These are phyloP conservation scores for Pyrrhosoma nymphula DNA, from an alignment of 2,888 invertebrate species.

Conservation along the genomic window DNA sequence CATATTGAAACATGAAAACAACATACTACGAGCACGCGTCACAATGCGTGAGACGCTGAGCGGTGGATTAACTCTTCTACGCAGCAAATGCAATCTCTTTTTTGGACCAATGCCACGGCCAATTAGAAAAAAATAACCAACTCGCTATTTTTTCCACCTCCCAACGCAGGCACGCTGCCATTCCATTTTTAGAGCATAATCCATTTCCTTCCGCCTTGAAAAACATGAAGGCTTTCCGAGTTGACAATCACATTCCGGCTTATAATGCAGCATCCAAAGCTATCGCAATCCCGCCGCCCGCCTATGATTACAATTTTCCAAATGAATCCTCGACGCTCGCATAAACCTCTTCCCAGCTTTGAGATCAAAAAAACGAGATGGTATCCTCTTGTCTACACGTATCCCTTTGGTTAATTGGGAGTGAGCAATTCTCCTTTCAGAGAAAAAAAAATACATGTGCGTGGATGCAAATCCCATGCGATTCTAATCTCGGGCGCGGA, in stretches of 20 bases:
- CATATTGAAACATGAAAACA: constrained; percentile 27
- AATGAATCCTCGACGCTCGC: neutral
- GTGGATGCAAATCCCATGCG: neutral
- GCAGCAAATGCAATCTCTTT: constrained; percentile 29
- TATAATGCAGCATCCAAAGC: neutral
- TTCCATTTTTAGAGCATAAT: constrained; percentile 27
- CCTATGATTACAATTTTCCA: neutral
- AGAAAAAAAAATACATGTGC: neutral
- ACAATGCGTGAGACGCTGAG: neutral
- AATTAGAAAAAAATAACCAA: neutral
- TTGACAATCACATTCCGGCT: neutral
- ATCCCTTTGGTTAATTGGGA: constrained; percentile 21
- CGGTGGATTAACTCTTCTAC: neutral
- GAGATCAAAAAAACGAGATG: neutral
- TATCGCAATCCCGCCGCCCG: neutral
- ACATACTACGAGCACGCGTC: neutral
- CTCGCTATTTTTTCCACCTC: neutral
- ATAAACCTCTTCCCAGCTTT: neutral
- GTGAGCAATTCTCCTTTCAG: neutral
- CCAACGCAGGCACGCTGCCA: neutral
- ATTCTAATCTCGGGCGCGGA: neutral
- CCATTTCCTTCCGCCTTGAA: constrained; percentile 28
- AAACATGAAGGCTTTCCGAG: neutral
- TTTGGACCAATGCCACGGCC: constrained; percentile 27
- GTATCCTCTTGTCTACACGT: constrained; percentile 2